phyloP scores from a whole-genome alignment of 2,888 invertebrate species.

The Acanthopleura granulata region DNA sequence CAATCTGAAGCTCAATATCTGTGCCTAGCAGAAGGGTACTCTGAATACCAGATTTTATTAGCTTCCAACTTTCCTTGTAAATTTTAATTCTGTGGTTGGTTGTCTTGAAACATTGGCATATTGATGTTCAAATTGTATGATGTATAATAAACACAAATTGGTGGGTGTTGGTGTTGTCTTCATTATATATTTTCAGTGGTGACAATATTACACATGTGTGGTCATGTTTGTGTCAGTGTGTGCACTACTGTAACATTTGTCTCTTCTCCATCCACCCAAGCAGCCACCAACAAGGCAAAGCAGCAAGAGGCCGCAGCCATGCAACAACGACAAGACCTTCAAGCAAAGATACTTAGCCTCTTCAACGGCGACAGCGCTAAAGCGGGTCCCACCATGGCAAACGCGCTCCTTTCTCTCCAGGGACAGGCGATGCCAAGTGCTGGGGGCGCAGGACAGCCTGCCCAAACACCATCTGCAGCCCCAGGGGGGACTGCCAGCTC shows the following conservation, averaged over 20 bases:
- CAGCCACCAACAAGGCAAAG: conserved; percentile 3
- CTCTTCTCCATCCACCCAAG: background rate
- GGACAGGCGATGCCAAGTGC: background rate
- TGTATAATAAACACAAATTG: no score
- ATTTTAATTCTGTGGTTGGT: no score
- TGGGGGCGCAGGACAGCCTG: background rate
- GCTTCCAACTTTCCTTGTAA: no score
- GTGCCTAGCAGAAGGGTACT: no score
- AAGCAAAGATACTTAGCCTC: conserved; percentile 84
- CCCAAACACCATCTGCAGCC: conserved; percentile 7
- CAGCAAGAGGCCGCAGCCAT: conserved; percentile 12
- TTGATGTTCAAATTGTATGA: no score
- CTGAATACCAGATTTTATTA: no score
- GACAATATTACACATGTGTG: no score
- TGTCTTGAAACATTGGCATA: no score
- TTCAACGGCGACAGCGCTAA: conserved; percentile 66
- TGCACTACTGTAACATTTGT: background rate
- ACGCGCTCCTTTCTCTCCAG: conserved; percentile 21
- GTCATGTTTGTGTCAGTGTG: no score
- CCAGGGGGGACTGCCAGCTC: conserved; percentile 16
- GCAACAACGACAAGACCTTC: conserved; percentile 75
- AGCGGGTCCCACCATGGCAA: conserved; percentile 22
- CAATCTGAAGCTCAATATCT: no score
- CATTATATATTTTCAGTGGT: no score
- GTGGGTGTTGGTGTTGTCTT: no score